These are phyloP conservation scores for Drosophila miranda DNA, from an alignment of 1,140 invertebrate species.

Conservation along the genomic window DNA sequence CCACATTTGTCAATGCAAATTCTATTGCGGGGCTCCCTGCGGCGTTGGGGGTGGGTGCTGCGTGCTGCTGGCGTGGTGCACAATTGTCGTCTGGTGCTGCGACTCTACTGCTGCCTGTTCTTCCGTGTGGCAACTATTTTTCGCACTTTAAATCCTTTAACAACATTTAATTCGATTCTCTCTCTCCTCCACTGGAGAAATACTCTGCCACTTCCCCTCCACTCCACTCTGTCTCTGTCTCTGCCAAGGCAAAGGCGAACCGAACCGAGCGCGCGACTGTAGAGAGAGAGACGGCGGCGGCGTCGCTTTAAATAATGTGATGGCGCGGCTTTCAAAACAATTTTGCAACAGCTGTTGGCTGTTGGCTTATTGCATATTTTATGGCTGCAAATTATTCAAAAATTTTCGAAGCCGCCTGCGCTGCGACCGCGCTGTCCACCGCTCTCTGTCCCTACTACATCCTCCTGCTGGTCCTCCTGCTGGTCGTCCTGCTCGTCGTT, in stretches of 20 bases:
- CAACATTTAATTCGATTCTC: conserved; percentile 62
- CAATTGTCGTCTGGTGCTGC: conserved; percentile 31
- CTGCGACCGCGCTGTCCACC: conserved; percentile 31
- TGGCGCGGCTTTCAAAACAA: conserved; percentile 82
- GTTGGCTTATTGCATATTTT: conserved; percentile 82
- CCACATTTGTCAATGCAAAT: conserved; percentile 46
- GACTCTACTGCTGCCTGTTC: conserved; percentile 11
- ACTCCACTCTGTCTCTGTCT: conserved; percentile 4
- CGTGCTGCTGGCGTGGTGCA: background rate
- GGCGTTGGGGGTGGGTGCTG: background rate
- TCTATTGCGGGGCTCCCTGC: background rate
- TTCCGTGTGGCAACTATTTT: conserved; percentile 30
- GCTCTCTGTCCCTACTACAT: too few species aligned
- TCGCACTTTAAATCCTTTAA: conserved; percentile 64
- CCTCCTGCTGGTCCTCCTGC: background rate
- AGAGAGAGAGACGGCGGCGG: conserved; percentile 12
- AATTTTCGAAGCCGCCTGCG: conserved; percentile 74
- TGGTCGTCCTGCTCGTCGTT: background rate
- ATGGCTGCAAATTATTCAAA: conserved; percentile 83
- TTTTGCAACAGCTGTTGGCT: conserved; percentile 82
- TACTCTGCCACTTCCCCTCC: conserved; percentile 1
- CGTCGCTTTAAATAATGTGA: conserved; percentile 81
- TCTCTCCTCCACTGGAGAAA: conserved; percentile 12
- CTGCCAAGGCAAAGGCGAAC: conserved; percentile 6
- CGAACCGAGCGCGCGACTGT: background rate